phyloP scores from a whole-genome alignment of 2,797 vertebrate species.

The Acestrorhynchus altus region DNA sequence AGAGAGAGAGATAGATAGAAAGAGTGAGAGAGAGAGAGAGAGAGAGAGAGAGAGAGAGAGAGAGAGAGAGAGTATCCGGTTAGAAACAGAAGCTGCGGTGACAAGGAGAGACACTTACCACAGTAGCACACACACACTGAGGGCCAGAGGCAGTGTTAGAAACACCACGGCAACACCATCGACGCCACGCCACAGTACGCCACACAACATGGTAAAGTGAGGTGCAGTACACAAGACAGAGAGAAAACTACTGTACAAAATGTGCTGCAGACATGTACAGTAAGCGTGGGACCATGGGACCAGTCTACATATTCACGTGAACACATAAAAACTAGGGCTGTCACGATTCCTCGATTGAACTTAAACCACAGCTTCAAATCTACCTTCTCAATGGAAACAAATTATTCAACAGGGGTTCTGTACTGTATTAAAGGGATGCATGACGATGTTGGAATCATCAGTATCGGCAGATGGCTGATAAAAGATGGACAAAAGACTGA shows the following conservation, averaged over 20 bases:
- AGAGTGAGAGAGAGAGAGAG: constrained; percentile 45
- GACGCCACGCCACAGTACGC: constrained; percentile 63
- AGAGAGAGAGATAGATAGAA: constrained; percentile 27
- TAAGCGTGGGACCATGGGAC: constrained; percentile 38
- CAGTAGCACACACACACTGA: constrained; percentile 67
- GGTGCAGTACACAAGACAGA: constrained; percentile 44
- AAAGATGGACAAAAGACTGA: no score
- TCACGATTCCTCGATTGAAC: constrained; percentile 8
- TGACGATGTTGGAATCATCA: no score
- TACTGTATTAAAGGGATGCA: no score
- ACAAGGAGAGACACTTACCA: constrained; percentile 79
- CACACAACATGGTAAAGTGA: constrained; percentile 55
- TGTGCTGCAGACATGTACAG: constrained; percentile 25
- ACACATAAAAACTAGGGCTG: constrained; percentile 14
- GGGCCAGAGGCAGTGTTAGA: constrained; percentile 65
- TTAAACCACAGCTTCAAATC: no score
- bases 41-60: constrained; percentile 54
- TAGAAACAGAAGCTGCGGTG: constrained; percentile 77
- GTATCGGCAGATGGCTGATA: no score
- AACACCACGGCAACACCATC: constrained; percentile 65
- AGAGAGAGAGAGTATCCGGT: constrained; percentile 71
- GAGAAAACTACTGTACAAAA: constrained; percentile 34
- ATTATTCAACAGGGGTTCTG: no score
- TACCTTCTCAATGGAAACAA: no score
- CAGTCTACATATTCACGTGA: constrained; percentile 15